These are phyloP conservation scores for Pogoniulus pusillus DNA, from an alignment of 2,797 vertebrate species.

Conservation along the genomic window DNA sequence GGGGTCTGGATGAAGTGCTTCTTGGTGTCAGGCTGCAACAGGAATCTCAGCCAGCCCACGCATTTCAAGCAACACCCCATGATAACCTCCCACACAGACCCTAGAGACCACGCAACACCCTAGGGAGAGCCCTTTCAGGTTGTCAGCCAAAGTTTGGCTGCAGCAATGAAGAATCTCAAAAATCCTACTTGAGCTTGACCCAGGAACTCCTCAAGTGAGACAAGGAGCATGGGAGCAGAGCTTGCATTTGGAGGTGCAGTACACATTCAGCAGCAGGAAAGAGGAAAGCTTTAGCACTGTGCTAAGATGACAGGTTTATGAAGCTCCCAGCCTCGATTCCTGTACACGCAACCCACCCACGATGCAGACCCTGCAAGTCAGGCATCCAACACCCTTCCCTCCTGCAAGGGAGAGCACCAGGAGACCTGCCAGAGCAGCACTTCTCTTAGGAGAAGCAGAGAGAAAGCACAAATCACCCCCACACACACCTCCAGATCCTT, in stretches of 20 bases:
- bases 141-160: too few relatives aligned
- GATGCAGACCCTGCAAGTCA: rapidly evolving
- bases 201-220: neutral
- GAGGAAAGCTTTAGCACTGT: neutral
- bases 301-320: neutral
- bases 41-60: neutral
- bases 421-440: neutral
- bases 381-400: neutral
- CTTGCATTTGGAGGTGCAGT: neutral
- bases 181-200: neutral
- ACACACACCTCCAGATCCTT: neutral
- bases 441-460: neutral
- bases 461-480: neutral
- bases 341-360: neutral
- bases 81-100: neutral
- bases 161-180: neutral
- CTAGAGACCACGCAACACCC: neutral
- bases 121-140: neutral
- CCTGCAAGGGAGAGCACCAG: neutral
- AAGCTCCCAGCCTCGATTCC: neutral
- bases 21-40: too few relatives aligned
- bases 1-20: too few relatives aligned
- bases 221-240: neutral
- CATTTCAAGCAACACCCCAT: neutral
- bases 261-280: neutral